A percentile compares a stretch with the other conserved stretches of the same genome.
Conservation (phyloP, 2,797 vertebrate species). For the Lepilemur ruficaudatus region DNA sequence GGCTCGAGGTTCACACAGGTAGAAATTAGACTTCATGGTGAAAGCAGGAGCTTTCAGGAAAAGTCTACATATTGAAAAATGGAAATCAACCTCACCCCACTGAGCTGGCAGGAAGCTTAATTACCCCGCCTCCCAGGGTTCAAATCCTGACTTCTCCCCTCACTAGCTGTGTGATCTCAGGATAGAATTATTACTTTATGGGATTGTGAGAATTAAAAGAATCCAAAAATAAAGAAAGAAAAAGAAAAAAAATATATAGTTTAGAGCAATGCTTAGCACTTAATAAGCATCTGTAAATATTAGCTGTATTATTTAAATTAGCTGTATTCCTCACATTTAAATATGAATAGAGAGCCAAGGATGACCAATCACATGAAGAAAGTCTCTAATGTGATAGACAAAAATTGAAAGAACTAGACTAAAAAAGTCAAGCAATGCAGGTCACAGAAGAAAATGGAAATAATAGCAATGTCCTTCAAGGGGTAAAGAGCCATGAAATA, state of each 20-base stretch:
- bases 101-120: neutral
- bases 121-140: neutral
- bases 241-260: neutral
- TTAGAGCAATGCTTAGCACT: neutral
- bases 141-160: neutral
- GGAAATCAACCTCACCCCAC: neutral
- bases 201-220: neutral
- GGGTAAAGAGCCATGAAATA: neutral
- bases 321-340: neutral
- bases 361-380: neutral
- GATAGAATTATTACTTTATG: neutral
- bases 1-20: neutral
- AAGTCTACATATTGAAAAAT: neutral
- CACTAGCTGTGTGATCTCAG: neutral
- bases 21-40: neutral
- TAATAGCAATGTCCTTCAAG: neutral
- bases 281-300: neutral
- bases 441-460: constrained; percentile 43
- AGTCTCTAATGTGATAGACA: neutral
- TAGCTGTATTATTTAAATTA: neutral
- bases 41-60: neutral
- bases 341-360: neutral
- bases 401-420: neutral
- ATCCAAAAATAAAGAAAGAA: neutral
- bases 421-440: neutral